Evolutionary conservation across 2,113 vertebrate genomes (phyloP).

Genomic region (Paracanthobrama guichenoti): DNA sequence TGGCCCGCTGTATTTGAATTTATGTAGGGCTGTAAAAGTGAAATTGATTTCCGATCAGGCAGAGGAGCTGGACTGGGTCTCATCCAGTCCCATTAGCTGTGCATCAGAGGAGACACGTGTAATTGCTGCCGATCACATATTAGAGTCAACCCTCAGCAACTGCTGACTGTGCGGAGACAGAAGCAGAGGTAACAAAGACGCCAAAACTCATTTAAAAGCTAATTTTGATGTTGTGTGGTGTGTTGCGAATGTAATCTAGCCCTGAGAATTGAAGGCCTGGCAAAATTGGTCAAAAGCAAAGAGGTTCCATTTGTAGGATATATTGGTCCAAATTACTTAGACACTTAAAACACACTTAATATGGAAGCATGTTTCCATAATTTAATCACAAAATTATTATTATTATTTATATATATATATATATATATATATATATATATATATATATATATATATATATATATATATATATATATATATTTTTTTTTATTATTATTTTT

Average conservation of each 20-base stretch:
- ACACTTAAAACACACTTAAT: too few relatives aligned
- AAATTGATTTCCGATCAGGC: slow-evolving; percentile 58
- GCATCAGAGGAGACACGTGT: slow-evolving; percentile 50
- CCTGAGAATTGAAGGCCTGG: background rate
- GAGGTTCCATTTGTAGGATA: background rate
- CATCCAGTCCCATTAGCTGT: slow-evolving; percentile 45
- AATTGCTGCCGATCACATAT: slow-evolving; percentile 48
- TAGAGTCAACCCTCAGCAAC: slow-evolving; percentile 45
- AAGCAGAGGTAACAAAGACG: slow-evolving; percentile 12
- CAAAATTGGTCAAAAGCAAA: background rate
- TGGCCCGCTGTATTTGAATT: slow-evolving; percentile 52
- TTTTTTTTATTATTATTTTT: too few relatives aligned
- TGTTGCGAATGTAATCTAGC: slow-evolving; percentile 11
- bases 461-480: too few relatives aligned
- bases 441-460: too few relatives aligned
- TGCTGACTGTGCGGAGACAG: slow-evolving; percentile 37
- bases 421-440: too few relatives aligned
- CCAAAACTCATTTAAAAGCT: slow-evolving; percentile 26
- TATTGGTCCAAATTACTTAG: background rate
- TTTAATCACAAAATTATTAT: too few relatives aligned
- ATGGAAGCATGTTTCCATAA: too few relatives aligned
- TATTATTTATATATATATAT: too few relatives aligned
- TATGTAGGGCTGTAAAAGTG: slow-evolving; percentile 53
- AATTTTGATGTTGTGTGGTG: background rate
- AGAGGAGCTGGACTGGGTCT: slow-evolving; percentile 30